Evolutionary conservation across 2,113 vertebrate species (phyloP).

Genomic region (Pampusana beccarii): DNA sequence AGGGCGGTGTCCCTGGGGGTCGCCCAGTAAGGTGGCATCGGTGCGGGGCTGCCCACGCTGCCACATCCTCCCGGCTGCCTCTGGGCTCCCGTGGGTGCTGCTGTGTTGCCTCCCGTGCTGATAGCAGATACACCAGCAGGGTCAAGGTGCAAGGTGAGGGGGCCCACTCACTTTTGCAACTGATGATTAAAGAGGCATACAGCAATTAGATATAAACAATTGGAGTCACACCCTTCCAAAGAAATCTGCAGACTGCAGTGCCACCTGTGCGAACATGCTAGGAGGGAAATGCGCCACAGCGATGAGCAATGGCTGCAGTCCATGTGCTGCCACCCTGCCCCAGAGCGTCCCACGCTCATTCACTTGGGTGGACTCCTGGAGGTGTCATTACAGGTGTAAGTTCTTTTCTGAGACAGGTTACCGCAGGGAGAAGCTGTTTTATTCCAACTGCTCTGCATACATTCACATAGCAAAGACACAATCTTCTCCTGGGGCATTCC

Average conservation of each 20-base stretch:
- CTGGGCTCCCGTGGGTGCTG: not conserved
- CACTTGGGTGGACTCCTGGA: not conserved
- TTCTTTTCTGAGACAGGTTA: not conserved
- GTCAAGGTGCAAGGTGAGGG: not conserved
- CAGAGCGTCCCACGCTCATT: accelerated
- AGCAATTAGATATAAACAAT: not conserved
- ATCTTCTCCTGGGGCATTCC: not conserved
- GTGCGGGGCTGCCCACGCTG: accelerated
- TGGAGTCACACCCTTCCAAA: not conserved
- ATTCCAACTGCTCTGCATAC: not conserved
- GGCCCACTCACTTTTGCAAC: not conserved
- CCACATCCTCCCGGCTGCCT: too few relatives aligned
- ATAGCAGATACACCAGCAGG: not conserved
- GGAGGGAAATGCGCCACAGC: not conserved
- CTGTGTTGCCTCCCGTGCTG: accelerated
- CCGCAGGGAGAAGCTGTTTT: not conserved
- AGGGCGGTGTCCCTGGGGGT: not conserved
- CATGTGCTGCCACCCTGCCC: not conserved
- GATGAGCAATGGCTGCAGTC: not conserved
- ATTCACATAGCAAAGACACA: not conserved
- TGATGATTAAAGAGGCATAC: not conserved
- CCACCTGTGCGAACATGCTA: not conserved
- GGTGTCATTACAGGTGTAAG: not conserved
- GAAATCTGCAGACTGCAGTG: not conserved
- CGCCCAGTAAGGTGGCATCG: not conserved